Evolutionary conservation across 2,888 invertebrate species (phyloP), one percentile per base, ranked within the genome.

Genomic region (Dendrolimus houi): DNA sequence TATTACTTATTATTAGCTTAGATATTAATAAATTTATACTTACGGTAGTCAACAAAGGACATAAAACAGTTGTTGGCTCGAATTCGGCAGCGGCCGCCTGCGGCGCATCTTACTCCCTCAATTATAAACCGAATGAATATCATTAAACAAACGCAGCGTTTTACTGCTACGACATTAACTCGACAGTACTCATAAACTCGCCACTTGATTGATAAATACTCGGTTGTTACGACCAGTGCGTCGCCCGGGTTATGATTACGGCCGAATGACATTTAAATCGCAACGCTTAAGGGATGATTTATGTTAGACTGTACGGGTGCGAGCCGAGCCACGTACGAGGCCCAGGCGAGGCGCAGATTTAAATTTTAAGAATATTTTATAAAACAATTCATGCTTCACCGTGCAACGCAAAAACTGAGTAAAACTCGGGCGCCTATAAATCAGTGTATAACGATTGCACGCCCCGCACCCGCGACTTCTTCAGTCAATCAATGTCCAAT

Each of bases 31-130:
- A 62, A 63, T 62, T 57, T 60, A 60, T 56, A 59, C 60, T 57
- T 64, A 64, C 72, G 66, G 76, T 71, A 74, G 77, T 72, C 67
- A 60, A 61, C 68, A 65, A 70, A 65, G 66, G 68, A 57, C 61
- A 69, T 77, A 77, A 81, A 75, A 76, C 73, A 67, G 72, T 74
- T 73, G 71, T 70, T 73, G 73, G 65, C 71, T 74, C 64, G 68
- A 77, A 79, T 75, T 75, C 79, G 80, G 80, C 83, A 78, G 80
- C 71, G 81, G 79, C 79, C 83, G 74, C 85, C 85, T 74, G 85
- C 75, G 59, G 85, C 57, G 85, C 59, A 56, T 58, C 66, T 65
- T 66, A 64, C 71, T 76, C 73, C 71, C 65, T 77, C 77, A 77
- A 79, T 82, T 76, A 82, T 67, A 61, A 63, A 59, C 61, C 68